These are phyloP conservation scores for Montipora foliosa DNA, from an alignment of 64 coral and sea anemone species.

Conservation along the genomic window DNA sequence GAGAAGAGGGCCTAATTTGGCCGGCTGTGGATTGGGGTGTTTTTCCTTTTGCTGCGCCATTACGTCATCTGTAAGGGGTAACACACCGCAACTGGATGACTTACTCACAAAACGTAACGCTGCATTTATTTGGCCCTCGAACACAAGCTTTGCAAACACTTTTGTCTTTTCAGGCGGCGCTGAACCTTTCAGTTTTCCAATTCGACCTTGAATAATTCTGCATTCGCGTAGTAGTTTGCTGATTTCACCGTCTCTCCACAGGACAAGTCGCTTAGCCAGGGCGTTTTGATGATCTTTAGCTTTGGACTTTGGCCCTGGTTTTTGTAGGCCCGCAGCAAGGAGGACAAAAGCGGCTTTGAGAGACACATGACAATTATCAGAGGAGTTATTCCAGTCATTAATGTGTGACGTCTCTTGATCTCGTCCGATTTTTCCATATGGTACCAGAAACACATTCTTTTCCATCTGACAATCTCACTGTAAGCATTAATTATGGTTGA, in stretches of 20 bases:
- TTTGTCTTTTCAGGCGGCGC: slow-evolving; percentile 57
- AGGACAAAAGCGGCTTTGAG: slow-evolving; percentile 56
- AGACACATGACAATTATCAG: slow-evolving; percentile 43
- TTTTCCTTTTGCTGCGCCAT: slow-evolving; percentile 61
- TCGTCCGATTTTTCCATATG: slow-evolving; percentile 30
- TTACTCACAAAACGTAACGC: slow-evolving; percentile 63
- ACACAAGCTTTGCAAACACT: slow-evolving; percentile 65
- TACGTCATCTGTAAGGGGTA: slow-evolving; percentile 67
- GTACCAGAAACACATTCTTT: slow-evolving; percentile 49
- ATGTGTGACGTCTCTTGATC: slow-evolving; percentile 55
- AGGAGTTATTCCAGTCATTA: slow-evolving; percentile 31
- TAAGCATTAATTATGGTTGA: slow-evolving; percentile 1
- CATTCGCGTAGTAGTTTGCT: slow-evolving; percentile 51
- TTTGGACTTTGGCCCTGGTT: slow-evolving; percentile 57
- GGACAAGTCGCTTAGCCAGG: slow-evolving; percentile 33
- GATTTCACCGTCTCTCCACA: slow-evolving; percentile 53
- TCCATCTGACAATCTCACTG: slow-evolving; percentile 14
- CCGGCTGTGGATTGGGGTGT: slow-evolving; percentile 68
- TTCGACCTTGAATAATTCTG: slow-evolving; percentile 59
- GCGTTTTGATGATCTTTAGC: slow-evolving; percentile 57
- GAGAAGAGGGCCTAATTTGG: slow-evolving; percentile 64
- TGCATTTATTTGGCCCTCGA: slow-evolving; percentile 62
- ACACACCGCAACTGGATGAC: slow-evolving; percentile 61
- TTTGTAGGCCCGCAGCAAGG: slow-evolving; percentile 44
- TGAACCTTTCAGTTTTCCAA: slow-evolving; percentile 46